phyloP scores from a whole-genome alignment of 2,888 invertebrate species.

The Folsomia candida region DNA sequence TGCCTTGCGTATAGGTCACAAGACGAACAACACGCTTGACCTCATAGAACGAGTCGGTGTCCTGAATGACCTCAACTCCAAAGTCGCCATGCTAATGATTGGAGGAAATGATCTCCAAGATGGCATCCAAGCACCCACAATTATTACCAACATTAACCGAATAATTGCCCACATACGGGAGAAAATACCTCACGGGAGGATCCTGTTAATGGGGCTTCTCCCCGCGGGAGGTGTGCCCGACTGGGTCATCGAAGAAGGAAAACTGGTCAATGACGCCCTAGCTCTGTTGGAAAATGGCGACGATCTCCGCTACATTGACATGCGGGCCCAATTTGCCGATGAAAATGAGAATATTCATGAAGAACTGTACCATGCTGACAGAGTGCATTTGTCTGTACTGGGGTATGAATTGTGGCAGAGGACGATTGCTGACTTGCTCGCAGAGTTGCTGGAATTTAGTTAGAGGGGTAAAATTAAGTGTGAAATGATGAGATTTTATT shows the following conservation, averaged over 20 bases:
- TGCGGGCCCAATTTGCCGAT: slow-evolving; percentile 17
- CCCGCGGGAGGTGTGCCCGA: slow-evolving; percentile 12
- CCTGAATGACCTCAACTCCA: slow-evolving; percentile 14
- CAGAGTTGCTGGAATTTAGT: not conserved
- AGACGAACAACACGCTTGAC: slow-evolving; percentile 2
- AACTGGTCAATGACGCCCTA: slow-evolving; percentile 16
- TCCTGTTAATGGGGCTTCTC: slow-evolving; percentile 20
- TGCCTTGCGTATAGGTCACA: too few relatives aligned
- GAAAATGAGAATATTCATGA: not conserved
- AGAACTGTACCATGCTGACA: slow-evolving; percentile 13
- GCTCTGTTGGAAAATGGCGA: slow-evolving; percentile 9
- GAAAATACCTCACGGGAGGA: slow-evolving; percentile 10
- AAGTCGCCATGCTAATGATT: slow-evolving; percentile 15
- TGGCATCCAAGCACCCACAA: slow-evolving; percentile 6
- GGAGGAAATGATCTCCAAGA: slow-evolving; percentile 18
- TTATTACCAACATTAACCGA: slow-evolving; percentile 14
- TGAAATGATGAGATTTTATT: not conserved
- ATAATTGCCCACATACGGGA: slow-evolving; percentile 17
- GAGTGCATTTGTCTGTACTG: slow-evolving; percentile 3
- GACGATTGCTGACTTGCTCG: slow-evolving; percentile 2
- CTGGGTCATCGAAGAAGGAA: not conserved
- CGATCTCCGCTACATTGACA: slow-evolving; percentile 21
- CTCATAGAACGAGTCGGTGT: slow-evolving; percentile 18
- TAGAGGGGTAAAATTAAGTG: not conserved
- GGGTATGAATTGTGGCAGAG: slow-evolving; percentile 15